phyloP scores from a whole-genome alignment of 2,113 vertebrate species.

The Phasianus colchicus region DNA sequence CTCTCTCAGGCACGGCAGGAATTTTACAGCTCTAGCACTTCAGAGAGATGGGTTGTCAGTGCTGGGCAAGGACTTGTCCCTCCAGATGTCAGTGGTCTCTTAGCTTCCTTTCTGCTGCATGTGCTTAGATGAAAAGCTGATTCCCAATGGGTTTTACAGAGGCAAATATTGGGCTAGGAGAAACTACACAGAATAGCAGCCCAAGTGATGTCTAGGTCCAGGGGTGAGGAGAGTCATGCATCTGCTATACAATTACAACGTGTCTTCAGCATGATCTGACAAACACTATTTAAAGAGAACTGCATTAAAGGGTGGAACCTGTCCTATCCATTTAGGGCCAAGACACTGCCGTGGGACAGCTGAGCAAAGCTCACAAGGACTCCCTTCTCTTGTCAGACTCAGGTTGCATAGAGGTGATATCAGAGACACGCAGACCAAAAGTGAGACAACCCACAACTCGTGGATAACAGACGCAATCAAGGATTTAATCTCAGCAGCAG shows the following conservation, averaged over 20 bases:
- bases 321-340: not conserved
- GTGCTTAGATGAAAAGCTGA: not conserved
- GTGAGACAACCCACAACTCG: too few relatives aligned
- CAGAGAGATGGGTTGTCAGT: not conserved
- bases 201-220: not conserved
- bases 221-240: not conserved
- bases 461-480: too few relatives aligned
- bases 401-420: not conserved
- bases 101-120: not conserved
- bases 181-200: not conserved
- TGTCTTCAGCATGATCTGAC: not conserved
- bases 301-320: not conserved
- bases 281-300: not conserved
- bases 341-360: not conserved
- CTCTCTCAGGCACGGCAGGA: conserved; percentile 31
- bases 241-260: not conserved
- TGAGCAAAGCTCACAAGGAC: not conserved
- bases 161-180: not conserved
- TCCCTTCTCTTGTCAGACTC: not conserved
- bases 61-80: not conserved
- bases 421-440: not conserved
- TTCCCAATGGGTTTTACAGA: not conserved
- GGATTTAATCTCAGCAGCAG: not conserved
- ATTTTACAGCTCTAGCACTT: conserved; percentile 14
- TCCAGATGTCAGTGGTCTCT: not conserved